Conservation (phyloP, 1,140 invertebrate species). For the Solenopsis fugax region DNA sequence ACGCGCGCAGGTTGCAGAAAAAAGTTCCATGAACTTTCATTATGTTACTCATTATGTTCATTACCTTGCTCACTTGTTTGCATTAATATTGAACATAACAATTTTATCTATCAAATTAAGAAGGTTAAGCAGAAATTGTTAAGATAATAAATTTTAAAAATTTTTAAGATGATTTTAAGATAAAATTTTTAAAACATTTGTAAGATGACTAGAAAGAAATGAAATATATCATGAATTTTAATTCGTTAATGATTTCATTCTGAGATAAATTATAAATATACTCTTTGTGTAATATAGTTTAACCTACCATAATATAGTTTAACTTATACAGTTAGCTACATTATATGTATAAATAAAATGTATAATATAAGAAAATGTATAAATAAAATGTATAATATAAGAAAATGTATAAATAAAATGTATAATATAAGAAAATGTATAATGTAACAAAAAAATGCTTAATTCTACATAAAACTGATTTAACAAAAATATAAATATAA, state of each 20-base stretch:
- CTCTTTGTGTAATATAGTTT: not conserved
- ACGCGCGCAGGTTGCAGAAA: constrained; percentile 72
- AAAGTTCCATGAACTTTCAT: constrained; percentile 85
- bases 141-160: constrained; percentile 73
- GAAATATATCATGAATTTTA: constrained; percentile 74
- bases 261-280: not conserved
- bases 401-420: not conserved
- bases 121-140: constrained; percentile 55
- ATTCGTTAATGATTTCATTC: constrained; percentile 43
- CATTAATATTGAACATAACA: constrained; percentile 84
- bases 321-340: not conserved
- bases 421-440: not conserved
- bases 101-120: constrained; percentile 84
- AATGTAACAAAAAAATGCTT: not conserved
- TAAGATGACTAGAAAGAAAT: constrained; percentile 79
- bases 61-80: constrained; percentile 79
- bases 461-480: not conserved
- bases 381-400: not conserved
- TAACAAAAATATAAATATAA: not conserved
- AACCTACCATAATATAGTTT: not conserved
- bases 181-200: constrained; percentile 65
- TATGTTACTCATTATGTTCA: constrained; percentile 78
- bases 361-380: not conserved
- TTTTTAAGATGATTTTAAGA: constrained; percentile 81
- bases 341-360: not conserved